These are phyloP conservation scores for Carduelis carduelis DNA, from an alignment of 2,797 vertebrate genomes.

Conservation along the genomic window DNA sequence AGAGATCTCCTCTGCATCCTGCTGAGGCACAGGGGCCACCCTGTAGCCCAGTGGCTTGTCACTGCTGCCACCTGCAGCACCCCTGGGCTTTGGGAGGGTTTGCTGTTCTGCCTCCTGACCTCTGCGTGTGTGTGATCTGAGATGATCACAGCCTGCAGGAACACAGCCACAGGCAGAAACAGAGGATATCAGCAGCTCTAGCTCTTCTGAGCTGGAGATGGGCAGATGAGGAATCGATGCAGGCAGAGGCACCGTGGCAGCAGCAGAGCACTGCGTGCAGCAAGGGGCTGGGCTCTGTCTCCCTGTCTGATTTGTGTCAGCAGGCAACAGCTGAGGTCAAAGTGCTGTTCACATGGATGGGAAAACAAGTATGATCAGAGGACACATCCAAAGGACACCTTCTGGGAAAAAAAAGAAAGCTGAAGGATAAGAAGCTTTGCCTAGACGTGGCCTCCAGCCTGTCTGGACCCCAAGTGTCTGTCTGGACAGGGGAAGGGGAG, in stretches of 20 bases:
- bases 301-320: background rate
- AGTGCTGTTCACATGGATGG: background rate
- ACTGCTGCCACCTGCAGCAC: background rate
- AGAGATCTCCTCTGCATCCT: background rate
- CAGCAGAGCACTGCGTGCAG: accelerated
- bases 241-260: background rate
- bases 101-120: background rate
- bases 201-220: background rate
- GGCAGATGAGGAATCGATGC: background rate
- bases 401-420: background rate
- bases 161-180: slow-evolving; percentile 14
- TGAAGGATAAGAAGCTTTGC: background rate
- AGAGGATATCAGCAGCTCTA: background rate
- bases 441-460: background rate
- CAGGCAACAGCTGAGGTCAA: background rate
- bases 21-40: background rate
- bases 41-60: background rate
- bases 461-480: background rate
- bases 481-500: background rate
- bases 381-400: background rate
- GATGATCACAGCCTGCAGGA: slow-evolving; percentile 41
- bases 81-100: background rate
- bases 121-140: background rate
- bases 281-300: background rate
- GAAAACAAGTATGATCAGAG: background rate